phyloP scores from a whole-genome alignment of 2,888 invertebrate genomes.

The Diaphora mendica region DNA sequence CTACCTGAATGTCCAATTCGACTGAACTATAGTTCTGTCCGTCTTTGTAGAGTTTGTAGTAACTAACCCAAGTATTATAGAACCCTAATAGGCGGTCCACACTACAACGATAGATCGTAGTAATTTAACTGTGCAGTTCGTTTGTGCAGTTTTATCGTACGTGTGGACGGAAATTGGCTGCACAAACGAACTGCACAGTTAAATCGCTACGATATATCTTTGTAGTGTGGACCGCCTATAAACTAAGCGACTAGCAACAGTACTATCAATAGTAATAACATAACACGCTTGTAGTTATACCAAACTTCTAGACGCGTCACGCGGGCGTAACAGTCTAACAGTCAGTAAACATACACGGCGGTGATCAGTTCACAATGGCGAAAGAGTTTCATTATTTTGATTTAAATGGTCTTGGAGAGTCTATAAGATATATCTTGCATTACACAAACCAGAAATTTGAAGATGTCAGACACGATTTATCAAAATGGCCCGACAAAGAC shows the following conservation, averaged over 20 bases:
- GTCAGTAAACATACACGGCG: background rate
- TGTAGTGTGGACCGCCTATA: too few relatives aligned
- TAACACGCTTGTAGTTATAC: background rate
- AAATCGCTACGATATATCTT: too few relatives aligned
- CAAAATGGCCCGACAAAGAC: conserved; percentile 63
- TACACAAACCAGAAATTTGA: conserved; percentile 75
- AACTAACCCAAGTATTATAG: background rate
- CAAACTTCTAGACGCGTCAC: background rate
- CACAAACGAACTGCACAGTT: too few relatives aligned
- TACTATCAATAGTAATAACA: too few relatives aligned
- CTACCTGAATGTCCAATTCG: too few relatives aligned
- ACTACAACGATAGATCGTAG: too few relatives aligned
- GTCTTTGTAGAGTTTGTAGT: too few relatives aligned
- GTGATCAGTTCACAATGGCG: conserved; percentile 48
- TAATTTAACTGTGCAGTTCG: too few relatives aligned
- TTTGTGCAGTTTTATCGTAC: too few relatives aligned
- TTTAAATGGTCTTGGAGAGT: conserved; percentile 67
- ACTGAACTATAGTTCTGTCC: too few relatives aligned
- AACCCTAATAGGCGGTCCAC: too few relatives aligned
- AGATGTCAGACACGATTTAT: conserved; percentile 63
- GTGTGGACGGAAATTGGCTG: too few relatives aligned
- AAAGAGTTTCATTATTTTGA: conserved; percentile 67
- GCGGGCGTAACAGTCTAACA: background rate
- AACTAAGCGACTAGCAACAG: background rate
- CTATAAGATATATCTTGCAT: conserved; percentile 72